Conservation (phyloP, 2,888 invertebrate species). For the Rhagonycha fulva region DNA sequence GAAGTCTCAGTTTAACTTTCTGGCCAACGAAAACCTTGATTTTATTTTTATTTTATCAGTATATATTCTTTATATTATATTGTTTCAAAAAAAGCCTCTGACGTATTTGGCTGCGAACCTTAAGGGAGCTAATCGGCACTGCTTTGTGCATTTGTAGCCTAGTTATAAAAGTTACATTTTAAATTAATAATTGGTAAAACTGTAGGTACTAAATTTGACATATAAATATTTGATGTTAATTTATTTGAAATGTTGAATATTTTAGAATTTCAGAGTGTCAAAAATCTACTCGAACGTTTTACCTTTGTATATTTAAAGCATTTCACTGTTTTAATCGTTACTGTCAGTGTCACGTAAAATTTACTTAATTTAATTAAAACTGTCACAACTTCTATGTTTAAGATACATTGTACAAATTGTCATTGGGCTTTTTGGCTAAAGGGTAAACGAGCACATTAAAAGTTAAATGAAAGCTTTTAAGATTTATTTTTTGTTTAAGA, state of each 20-base stretch:
- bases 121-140: background rate
- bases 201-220: background rate
- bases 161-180: background rate
- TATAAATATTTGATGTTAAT: background rate
- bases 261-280: background rate
- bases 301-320: constrained; percentile 1
- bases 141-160: background rate
- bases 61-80: no score
- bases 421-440: constrained; percentile 20
- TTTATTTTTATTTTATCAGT: no score
- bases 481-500: constrained; percentile 1
- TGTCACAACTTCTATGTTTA: constrained; percentile 29
- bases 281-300: background rate
- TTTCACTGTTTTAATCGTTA: constrained; percentile 7
- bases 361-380: constrained; percentile 28
- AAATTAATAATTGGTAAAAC: background rate
- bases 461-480: constrained; percentile 20
- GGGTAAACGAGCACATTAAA: constrained; percentile 24
- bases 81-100: no score
- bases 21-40: no score
- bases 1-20: no score
- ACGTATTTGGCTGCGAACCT: no score
- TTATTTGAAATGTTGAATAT: background rate
- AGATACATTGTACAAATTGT: constrained; percentile 27
- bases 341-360: constrained; percentile 26